Conservation (phyloP, 1,140 invertebrate genomes). For the Drosophila littoralis region DNA sequence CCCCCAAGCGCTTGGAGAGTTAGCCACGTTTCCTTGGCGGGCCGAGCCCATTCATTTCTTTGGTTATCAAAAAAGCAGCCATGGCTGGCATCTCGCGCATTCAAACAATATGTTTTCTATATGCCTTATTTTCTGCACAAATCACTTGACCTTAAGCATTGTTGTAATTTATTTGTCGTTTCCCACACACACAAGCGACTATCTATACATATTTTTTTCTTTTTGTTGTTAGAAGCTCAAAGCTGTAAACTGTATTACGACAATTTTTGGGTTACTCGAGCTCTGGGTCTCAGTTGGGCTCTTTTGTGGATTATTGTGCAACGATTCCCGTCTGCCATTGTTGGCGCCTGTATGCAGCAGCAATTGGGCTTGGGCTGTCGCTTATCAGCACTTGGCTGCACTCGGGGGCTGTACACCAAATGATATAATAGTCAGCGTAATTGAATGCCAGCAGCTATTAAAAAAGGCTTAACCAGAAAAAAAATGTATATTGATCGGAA, state of each 20-base stretch:
- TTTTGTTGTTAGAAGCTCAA: slow-evolving; percentile 61
- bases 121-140: slow-evolving; percentile 80
- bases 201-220: not conserved
- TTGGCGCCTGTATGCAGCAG: slow-evolving; percentile 35
- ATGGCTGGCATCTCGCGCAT: slow-evolving; percentile 19
- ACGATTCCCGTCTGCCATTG: slow-evolving; percentile 61
- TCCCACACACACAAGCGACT: slow-evolving; percentile 39
- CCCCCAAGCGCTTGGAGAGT: slow-evolving; percentile 69
- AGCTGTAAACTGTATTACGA: slow-evolving; percentile 71
- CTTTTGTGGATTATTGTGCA: slow-evolving; percentile 75
- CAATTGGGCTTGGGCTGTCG: slow-evolving; percentile 31
- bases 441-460: slow-evolving; percentile 25
- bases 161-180: slow-evolving; percentile 81
- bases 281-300: slow-evolving; percentile 31
- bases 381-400: slow-evolving; percentile 59
- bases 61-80: slow-evolving; percentile 64
- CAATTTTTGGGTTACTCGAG: slow-evolving; percentile 54
- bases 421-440: slow-evolving; percentile 45
- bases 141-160: slow-evolving; percentile 81
- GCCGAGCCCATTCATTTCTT: slow-evolving; percentile 69
- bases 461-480: slow-evolving; percentile 9
- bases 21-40: slow-evolving; percentile 64
- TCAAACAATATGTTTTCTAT: slow-evolving; percentile 76
- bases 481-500: not conserved
- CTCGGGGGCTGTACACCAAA: slow-evolving; percentile 12